These are phyloP conservation scores for Nansenia antarctica DNA, from an alignment of 2,113 vertebrate genomes.

Conservation along the genomic window DNA sequence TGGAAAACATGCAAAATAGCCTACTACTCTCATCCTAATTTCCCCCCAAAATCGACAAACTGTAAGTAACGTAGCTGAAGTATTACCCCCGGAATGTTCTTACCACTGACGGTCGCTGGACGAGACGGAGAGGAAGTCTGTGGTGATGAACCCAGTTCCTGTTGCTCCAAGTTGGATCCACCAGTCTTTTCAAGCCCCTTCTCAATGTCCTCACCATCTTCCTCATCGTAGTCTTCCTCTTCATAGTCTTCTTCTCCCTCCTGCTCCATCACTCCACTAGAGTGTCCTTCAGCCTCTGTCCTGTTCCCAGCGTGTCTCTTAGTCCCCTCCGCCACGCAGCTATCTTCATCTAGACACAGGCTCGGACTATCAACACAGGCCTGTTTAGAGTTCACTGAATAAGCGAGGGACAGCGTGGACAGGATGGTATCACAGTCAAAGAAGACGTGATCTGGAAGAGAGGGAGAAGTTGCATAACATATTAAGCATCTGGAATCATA, in stretches of 20 bases:
- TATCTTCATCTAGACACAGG: too few relatives aligned
- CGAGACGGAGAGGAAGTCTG: not conserved
- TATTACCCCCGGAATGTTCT: not conserved
- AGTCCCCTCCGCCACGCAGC: not conserved
- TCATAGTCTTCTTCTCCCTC: not conserved
- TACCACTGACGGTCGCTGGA: not conserved
- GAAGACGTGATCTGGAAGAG: conserved; percentile 15
- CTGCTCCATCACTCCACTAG: not conserved
- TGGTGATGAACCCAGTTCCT: not conserved
- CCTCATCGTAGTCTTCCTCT: not conserved
- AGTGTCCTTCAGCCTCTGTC: not conserved
- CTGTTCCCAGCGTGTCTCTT: not conserved
- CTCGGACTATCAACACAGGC: not conserved
- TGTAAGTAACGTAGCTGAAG: not conserved
- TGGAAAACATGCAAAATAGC: not conserved
- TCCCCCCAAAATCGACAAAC: not conserved
- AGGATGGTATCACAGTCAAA: conserved; percentile 20
- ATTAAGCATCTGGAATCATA: not conserved
- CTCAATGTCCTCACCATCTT: not conserved
- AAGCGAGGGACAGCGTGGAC: not conserved
- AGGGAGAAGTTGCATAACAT: not conserved
- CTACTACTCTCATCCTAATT: not conserved
- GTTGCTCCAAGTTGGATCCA: not conserved
- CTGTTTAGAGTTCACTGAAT: not conserved
- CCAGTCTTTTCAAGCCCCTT: not conserved